Evolutionary conservation across 2,888 invertebrate species (phyloP).

Genomic region (Polietes domitor): DNA sequence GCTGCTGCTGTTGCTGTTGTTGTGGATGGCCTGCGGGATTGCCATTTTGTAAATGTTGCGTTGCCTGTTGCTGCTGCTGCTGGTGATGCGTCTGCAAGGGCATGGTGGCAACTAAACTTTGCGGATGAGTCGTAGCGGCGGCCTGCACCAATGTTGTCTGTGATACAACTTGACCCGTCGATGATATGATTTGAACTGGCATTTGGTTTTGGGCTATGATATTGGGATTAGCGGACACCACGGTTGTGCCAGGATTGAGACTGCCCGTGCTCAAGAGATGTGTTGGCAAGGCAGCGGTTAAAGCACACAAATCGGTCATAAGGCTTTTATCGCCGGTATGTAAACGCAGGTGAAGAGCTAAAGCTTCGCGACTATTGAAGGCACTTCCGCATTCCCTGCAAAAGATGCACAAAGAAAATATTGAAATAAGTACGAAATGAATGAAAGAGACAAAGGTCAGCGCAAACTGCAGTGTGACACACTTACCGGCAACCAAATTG

Average conservation of each 20-base stretch:
- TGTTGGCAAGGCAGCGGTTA: slow-evolving; percentile 89
- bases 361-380: slow-evolving; percentile 87
- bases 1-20: slow-evolving; percentile 66
- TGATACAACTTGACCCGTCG: slow-evolving; percentile 81
- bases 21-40: slow-evolving; percentile 69
- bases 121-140: slow-evolving; percentile 79
- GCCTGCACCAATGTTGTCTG: slow-evolving; percentile 81
- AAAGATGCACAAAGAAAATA: slow-evolving; percentile 19
- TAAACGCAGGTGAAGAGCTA: slow-evolving; percentile 89
- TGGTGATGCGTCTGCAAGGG: slow-evolving; percentile 76
- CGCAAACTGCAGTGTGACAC: too few relatives aligned
- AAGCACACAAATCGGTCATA: slow-evolving; percentile 90
- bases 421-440: neutral
- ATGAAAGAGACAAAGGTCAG: too few relatives aligned
- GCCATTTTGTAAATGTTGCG: slow-evolving; percentile 80
- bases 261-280: slow-evolving; percentile 82
- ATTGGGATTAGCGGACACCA: slow-evolving; percentile 80
- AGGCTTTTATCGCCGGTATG: slow-evolving; percentile 91
- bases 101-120: slow-evolving; percentile 77
- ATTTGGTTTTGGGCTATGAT: slow-evolving; percentile 80
- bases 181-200: slow-evolving; percentile 81
- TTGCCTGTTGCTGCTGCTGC: slow-evolving; percentile 70
- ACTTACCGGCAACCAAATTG: slow-evolving; percentile 80
- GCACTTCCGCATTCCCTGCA: slow-evolving; percentile 84
- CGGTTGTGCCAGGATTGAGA: slow-evolving; percentile 79